phyloP scores from a whole-genome alignment of 2,888 invertebrate genomes.

The Ctenicera cuprea region DNA sequence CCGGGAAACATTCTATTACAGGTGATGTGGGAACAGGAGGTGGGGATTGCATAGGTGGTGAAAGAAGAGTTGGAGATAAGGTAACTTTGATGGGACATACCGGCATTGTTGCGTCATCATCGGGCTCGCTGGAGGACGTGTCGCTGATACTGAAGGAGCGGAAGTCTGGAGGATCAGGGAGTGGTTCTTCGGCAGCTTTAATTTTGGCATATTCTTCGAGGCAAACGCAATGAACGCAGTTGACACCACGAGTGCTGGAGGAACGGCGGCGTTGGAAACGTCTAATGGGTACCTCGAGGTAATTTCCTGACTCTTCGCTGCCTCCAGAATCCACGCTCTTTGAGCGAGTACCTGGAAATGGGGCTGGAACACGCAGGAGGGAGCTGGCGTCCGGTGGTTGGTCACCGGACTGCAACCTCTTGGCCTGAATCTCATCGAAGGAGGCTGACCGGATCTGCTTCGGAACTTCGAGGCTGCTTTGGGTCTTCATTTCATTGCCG shows the following conservation, averaged over 20 bases:
- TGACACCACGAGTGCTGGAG: constrained; percentile 80
- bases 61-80: constrained; percentile 76
- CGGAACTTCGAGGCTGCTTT: constrained; percentile 93
- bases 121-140: constrained; percentile 73
- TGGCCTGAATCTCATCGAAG: constrained; percentile 92
- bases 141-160: constrained; percentile 73
- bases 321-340: constrained; percentile 88
- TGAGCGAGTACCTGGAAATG: constrained; percentile 80
- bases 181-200: constrained; percentile 71
- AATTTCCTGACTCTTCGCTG: constrained; percentile 80
- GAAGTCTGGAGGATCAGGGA: constrained; percentile 65
- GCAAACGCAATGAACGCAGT: constrained; percentile 86
- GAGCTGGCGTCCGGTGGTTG: constrained; percentile 67
- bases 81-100: constrained; percentile 80
- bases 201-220: constrained; percentile 83
- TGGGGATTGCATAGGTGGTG: constrained; percentile 71
- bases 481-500: constrained; percentile 93
- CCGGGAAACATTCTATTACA: constrained; percentile 76
- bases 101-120: constrained; percentile 68
- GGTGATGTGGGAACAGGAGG: constrained; percentile 72
- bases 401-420: constrained; percentile 74
- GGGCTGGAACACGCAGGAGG: constrained; percentile 80
- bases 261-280: constrained; percentile 80
- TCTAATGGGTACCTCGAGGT: constrained; percentile 74
- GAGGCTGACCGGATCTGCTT: constrained; percentile 93